Conservation (phyloP, 2,888 invertebrate genomes). For the Drosophila recens region DNA sequence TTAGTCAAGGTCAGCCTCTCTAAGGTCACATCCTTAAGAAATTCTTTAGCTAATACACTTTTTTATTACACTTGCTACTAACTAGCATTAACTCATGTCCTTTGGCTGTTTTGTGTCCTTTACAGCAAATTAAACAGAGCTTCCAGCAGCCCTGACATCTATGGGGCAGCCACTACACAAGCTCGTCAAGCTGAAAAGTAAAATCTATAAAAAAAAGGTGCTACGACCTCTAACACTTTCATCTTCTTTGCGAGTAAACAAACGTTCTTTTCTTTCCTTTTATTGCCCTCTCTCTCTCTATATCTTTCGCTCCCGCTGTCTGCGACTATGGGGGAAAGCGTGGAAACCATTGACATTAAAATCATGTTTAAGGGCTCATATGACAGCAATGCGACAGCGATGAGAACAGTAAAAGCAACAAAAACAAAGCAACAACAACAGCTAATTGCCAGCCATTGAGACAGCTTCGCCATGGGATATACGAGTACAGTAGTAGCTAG, state of each 20-base stretch:
- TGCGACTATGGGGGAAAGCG: constrained; percentile 38
- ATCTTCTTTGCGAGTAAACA: constrained; percentile 69
- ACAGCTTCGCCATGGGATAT: constrained; percentile 54
- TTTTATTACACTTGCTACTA: constrained; percentile 2
- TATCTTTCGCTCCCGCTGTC: constrained; percentile 9
- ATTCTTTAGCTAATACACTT: not conserved
- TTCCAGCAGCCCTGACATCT: constrained; percentile 34
- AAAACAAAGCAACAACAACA: constrained; percentile 24
- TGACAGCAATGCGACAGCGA: constrained; percentile 70
- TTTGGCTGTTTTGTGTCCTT: constrained; percentile 18
- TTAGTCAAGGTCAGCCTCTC: not conserved
- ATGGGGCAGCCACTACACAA: constrained; percentile 13
- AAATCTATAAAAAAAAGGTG: constrained; percentile 63
- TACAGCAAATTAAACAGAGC: constrained; percentile 37
- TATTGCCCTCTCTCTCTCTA: constrained; percentile 1
- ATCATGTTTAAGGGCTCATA: constrained; percentile 81
- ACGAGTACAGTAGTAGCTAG: constrained; percentile 24
- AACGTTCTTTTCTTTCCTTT: constrained; percentile 42
- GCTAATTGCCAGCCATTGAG: constrained; percentile 75
- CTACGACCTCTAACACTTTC: constrained; percentile 76
- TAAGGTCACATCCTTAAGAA: not conserved
- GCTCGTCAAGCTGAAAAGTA: constrained; percentile 40
- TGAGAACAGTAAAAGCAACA: constrained; percentile 42
- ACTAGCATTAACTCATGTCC: constrained; percentile 5
- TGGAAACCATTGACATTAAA: constrained; percentile 82